Conservation (phyloP, 2,888 invertebrate species). For the Tanypteryx hageni region DNA sequence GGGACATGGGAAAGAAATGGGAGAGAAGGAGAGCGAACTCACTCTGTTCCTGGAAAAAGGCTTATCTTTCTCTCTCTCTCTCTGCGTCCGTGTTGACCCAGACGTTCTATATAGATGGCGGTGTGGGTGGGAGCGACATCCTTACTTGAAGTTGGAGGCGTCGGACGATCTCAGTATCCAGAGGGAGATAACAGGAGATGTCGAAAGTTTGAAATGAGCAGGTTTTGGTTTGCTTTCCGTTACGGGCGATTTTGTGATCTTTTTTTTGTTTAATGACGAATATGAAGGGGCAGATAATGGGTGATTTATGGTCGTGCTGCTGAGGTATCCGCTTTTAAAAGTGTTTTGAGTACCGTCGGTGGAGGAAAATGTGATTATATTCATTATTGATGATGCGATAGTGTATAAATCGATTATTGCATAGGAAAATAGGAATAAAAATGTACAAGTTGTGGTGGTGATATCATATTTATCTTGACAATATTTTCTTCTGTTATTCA, state of each 20-base stretch:
- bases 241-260: background rate
- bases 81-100: background rate
- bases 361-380: no score
- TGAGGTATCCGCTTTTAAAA: no score
- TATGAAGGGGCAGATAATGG: no score
- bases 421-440: no score
- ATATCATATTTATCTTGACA: no score
- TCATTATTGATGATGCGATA: no score
- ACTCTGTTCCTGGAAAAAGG: background rate
- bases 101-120: background rate
- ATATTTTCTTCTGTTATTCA: no score
- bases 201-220: background rate
- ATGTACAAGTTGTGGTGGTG: no score
- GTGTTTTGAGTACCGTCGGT: no score
- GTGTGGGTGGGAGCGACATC: background rate
- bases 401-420: no score
- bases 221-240: background rate
- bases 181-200: background rate
- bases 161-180: background rate
- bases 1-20: background rate
- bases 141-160: background rate
- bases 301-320: no score
- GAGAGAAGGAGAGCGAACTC: background rate
- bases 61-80: background rate
- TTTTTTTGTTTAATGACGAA: no score